Conservation (phyloP, 1,140 invertebrate species). For the Sesamia nonagrioides region DNA sequence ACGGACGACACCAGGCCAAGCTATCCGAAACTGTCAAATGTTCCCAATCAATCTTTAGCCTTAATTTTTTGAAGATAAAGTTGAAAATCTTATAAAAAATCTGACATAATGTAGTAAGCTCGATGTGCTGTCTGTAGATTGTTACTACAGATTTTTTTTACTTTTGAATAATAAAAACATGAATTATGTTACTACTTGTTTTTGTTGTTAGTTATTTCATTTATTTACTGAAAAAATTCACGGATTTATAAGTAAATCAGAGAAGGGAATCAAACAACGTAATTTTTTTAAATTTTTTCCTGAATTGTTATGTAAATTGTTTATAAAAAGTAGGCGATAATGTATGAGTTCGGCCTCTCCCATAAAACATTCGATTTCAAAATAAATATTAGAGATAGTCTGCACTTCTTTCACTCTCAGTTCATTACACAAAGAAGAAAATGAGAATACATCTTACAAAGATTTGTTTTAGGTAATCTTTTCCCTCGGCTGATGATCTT, state of each 20-base stretch:
- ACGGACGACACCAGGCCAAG: too few relatives aligned
- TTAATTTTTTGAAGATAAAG: too few relatives aligned
- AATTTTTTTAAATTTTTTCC: too few relatives aligned
- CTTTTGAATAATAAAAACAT: not conserved
- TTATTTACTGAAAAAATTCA: too few relatives aligned
- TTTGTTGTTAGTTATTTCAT: too few relatives aligned
- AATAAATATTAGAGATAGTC: not conserved
- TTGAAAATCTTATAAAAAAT: too few relatives aligned
- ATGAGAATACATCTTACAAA: too few relatives aligned
- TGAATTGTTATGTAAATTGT: not conserved
- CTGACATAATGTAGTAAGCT: too few relatives aligned
- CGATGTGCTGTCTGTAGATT: too few relatives aligned
- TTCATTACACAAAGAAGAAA: not conserved
- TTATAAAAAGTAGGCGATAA: not conserved
- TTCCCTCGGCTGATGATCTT: not conserved
- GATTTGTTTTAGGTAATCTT: not conserved
- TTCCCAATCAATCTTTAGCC: too few relatives aligned
- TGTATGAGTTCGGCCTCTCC: not conserved
- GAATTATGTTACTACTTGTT: not conserved
- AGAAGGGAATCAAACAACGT: too few relatives aligned
- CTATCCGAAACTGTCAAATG: too few relatives aligned
- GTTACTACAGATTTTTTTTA: not conserved
- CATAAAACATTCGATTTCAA: slow-evolving; percentile 8
- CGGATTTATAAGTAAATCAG: not conserved
- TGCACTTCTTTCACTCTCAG: not conserved